Base-by-base conservation (phyloP, 2,113 vertebrate species). In the Pachypanchax playfairii region DNA sequence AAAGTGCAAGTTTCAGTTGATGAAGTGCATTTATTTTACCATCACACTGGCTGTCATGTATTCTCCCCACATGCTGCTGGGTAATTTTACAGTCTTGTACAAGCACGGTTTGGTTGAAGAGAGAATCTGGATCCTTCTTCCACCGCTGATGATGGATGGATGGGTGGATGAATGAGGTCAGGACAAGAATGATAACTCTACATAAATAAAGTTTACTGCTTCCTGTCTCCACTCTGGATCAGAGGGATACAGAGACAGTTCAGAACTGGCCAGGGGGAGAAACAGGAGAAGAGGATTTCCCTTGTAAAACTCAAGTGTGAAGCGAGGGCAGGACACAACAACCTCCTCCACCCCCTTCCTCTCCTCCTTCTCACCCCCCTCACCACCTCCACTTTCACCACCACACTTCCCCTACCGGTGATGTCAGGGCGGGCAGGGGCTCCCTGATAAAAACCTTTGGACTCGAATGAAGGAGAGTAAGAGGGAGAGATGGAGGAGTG, bases 371-470 rank as follows among this genome's bases (percentile, higher is more conserved):
- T n/a, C n/a, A n/a, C 9, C 33, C 17, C 9, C 15, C 5, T 43
- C 57, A 1, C 9, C 8, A 3, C 55, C 35, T 25, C 39, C 18
- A 2, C 44, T 62, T 9, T 24, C 49, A 39, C 53, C 68, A 57
- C 39, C 55, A 49, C 80, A 73, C 78, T 85, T 78, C 75, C 76
- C 60, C 74, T 71, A 28, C 69, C 56, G 73, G 87, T 91, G 89
- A 90, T 90, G 88, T 91, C 83, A 91, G 76, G 71, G 71, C 68
- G 77, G 79, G 65, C 73, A 81, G 79, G 74, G 79, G 84, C 77
- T 85, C 84, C 83, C 76, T 81, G 71, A 87, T 84, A 79, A 64
- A 79, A 87, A 67, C 58, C 72, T 83, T 85, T 85, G 65, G 75
- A 83, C 83, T 71, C 24, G 21, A 65, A 61, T 81, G 77, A 84